Conservation (phyloP, 2,797 vertebrate species). For the Halcyon leucocephala region DNA sequence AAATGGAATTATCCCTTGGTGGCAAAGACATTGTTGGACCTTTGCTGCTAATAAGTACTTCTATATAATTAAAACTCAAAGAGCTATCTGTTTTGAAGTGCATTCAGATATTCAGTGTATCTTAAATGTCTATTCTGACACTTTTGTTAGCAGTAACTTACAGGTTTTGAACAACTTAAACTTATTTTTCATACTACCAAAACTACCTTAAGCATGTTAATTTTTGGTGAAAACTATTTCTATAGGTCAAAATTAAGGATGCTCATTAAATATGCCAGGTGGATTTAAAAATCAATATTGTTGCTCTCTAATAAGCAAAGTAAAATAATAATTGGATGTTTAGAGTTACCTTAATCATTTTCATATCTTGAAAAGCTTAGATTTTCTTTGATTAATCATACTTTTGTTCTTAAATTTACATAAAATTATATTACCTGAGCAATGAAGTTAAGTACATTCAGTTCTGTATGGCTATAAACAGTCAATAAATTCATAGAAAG, state of each 20-base stretch:
- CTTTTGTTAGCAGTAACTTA: neutral
- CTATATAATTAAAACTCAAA: neutral
- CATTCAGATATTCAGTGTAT: neutral
- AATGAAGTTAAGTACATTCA: neutral
- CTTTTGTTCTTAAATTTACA: neutral
- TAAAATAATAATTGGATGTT: neutral
- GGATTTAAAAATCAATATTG: neutral
- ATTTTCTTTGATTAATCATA: neutral
- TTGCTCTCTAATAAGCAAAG: neutral
- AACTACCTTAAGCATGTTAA: neutral
- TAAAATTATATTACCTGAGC: neutral
- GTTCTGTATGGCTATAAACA: neutral
- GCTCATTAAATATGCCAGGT: neutral
- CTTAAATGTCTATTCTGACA: neutral
- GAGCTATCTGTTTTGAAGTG: neutral
- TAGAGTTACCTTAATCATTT: neutral
- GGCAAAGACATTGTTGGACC: neutral
- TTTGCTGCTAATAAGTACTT: neutral
- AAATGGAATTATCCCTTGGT: neutral
- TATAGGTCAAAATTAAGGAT: neutral
- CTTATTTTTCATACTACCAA: neutral
- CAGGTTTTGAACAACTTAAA: neutral
- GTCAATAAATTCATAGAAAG: neutral
- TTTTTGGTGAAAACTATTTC: neutral
- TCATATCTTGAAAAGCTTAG: neutral